These are phyloP conservation scores for Scortum barcoo DNA, from an alignment of 2,113 vertebrate species.

Conservation along the genomic window DNA sequence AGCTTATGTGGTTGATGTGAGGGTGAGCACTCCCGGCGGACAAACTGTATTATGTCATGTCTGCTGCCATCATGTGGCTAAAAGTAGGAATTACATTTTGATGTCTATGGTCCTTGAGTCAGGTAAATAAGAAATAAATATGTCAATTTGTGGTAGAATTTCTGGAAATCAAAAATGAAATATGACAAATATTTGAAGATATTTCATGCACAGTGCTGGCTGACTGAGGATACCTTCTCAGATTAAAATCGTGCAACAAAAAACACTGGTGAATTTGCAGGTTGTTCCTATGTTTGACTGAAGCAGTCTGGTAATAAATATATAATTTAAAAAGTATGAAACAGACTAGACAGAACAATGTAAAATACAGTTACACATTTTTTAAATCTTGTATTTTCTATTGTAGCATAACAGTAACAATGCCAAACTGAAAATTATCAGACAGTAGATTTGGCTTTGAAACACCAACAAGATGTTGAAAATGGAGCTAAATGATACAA, in stretches of 20 bases:
- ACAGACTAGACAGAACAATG: background rate
- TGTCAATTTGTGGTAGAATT: no score
- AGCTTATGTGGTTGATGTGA: background rate
- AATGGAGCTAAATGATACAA: background rate
- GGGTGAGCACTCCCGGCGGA: slow-evolving; percentile 20
- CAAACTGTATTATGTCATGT: background rate
- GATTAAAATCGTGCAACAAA: background rate
- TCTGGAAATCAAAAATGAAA: no score
- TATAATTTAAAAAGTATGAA: background rate
- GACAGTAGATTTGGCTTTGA: background rate
- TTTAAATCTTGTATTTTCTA: background rate
- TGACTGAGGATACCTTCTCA: no score
- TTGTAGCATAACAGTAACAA: background rate
- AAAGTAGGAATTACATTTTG: slow-evolving; percentile 28
- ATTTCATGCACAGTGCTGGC: no score
- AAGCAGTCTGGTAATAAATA: background rate
- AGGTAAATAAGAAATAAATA: no score
- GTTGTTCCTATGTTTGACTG: background rate
- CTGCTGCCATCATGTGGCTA: slow-evolving; percentile 74
- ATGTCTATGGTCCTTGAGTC: background rate
- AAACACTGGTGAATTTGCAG: no score
- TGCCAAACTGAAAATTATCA: background rate
- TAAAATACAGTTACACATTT: background rate
- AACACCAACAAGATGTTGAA: background rate
- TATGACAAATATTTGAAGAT: no score